phyloP scores from a whole-genome alignment of 2,113 vertebrate genomes.

The Pterocles burchelli region DNA sequence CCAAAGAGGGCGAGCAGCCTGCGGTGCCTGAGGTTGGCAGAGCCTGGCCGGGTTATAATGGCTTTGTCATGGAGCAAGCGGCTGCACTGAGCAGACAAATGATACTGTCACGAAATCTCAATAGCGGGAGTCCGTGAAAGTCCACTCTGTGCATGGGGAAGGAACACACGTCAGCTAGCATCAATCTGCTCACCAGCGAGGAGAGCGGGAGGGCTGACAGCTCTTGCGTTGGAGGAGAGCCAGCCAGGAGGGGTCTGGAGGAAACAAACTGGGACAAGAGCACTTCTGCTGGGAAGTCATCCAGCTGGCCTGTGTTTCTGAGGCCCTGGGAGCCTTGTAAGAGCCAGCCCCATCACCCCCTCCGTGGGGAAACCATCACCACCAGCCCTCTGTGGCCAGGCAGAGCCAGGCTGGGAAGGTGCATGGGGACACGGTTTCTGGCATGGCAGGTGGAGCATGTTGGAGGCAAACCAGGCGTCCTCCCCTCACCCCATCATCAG shows the following conservation, averaged over 20 bases:
- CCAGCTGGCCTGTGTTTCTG: not conserved
- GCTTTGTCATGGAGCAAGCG: not conserved
- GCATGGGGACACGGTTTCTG: not conserved
- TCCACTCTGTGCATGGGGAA: not conserved
- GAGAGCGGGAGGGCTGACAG: not conserved
- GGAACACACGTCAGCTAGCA: not conserved
- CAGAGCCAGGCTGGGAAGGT: not conserved
- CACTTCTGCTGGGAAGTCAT: not conserved
- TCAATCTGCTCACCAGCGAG: not conserved
- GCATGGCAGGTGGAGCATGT: not conserved
- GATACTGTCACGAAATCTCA: not conserved
- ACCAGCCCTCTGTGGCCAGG: not conserved
- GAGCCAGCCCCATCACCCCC: not conserved
- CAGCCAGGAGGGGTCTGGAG: not conserved
- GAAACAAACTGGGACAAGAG: not conserved
- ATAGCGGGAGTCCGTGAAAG: not conserved
- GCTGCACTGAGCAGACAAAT: not conserved
- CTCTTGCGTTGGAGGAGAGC: rapidly evolving
- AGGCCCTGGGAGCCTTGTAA: not conserved
- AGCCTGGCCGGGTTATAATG: not conserved
- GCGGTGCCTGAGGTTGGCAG: not conserved
- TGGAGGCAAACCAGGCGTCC: rapidly evolving
- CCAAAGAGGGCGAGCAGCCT: not conserved
- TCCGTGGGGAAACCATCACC: not conserved
- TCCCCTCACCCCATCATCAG: not conserved